Conservation (phyloP, 2,888 invertebrate genomes). For the Matsumyia berberina region DNA sequence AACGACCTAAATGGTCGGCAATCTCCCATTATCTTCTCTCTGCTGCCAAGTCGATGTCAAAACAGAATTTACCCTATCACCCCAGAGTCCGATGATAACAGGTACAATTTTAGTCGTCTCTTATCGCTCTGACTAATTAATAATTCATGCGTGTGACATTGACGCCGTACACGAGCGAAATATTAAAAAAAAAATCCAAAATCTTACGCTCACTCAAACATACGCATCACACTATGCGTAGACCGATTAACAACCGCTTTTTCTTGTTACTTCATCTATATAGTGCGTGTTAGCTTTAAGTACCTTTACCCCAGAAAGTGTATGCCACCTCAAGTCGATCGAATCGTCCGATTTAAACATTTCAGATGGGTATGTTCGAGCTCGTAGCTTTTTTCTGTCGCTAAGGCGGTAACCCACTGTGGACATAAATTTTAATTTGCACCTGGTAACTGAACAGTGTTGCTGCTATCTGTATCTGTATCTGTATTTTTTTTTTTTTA, state of each 20-base stretch:
- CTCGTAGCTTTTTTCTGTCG: slow-evolving; percentile 49
- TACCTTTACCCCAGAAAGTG: slow-evolving; percentile 20
- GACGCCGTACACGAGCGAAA: slow-evolving; percentile 56
- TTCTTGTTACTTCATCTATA: neutral
- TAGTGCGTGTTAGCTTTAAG: slow-evolving; percentile 49
- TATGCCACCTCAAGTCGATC: slow-evolving; percentile 42
- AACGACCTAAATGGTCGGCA: too few relatives aligned
- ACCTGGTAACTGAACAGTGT: slow-evolving; percentile 34
- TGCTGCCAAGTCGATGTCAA: too few relatives aligned
- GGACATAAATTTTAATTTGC: slow-evolving; percentile 40
- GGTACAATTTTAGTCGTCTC: slow-evolving; percentile 11
- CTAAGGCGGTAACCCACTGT: slow-evolving; percentile 49
- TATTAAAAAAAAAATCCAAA: slow-evolving; percentile 11
- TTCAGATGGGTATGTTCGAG: slow-evolving; percentile 25
- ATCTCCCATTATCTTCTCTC: too few relatives aligned
- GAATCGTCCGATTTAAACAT: slow-evolving; percentile 58
- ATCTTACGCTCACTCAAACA: neutral
- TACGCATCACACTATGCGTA: neutral
- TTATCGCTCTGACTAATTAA: slow-evolving; percentile 65
- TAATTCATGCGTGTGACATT: slow-evolving; percentile 70
- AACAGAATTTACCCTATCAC: too few relatives aligned
- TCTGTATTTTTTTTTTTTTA: neutral
- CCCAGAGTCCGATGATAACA: slow-evolving; percentile 18
- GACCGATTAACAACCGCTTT: neutral
- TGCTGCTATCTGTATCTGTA: neutral